These are phyloP conservation scores for Orchesella cincta DNA, from an alignment of 1,140 invertebrate genomes.

Conservation along the genomic window DNA sequence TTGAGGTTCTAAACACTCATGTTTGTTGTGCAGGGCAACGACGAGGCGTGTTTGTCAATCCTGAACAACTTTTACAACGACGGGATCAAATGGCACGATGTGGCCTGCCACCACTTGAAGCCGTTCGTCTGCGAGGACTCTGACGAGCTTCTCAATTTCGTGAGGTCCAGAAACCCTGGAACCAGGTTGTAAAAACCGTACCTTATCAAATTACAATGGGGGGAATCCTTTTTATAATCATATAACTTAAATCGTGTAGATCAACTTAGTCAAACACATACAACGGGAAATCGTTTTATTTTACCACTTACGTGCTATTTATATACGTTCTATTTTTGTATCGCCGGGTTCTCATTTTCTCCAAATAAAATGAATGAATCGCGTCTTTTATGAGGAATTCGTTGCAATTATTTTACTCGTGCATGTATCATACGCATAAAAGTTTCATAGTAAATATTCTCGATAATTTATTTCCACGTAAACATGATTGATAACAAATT, in stretches of 20 bases:
- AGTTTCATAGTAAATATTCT: too few relatives aligned
- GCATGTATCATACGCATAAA: too few relatives aligned
- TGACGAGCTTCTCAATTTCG: conserved; percentile 86
- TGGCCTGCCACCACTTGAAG: conserved; percentile 86
- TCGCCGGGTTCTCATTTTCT: too few relatives aligned
- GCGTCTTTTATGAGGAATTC: too few relatives aligned
- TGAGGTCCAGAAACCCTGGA: conserved; percentile 66
- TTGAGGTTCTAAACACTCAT: not conserved
- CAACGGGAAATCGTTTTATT: too few relatives aligned
- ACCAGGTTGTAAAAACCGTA: not conserved
- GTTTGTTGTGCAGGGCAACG: conserved; percentile 68
- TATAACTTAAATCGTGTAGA: too few relatives aligned
- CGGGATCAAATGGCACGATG: conserved; percentile 86
- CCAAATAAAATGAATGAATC: too few relatives aligned
- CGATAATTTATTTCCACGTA: too few relatives aligned
- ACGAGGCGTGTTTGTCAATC: conserved; percentile 85
- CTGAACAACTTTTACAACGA: conserved; percentile 92
- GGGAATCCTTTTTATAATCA: not conserved
- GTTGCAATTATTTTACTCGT: too few relatives aligned
- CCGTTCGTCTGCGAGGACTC: conserved; percentile 91
- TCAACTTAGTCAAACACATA: too few relatives aligned
- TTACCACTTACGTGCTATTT: not conserved
- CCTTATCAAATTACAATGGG: too few relatives aligned
- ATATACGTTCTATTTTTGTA: too few relatives aligned
- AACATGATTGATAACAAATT: not conserved